Conservation (phyloP, 2,113 vertebrate genomes). For the Euleptes europaea region DNA sequence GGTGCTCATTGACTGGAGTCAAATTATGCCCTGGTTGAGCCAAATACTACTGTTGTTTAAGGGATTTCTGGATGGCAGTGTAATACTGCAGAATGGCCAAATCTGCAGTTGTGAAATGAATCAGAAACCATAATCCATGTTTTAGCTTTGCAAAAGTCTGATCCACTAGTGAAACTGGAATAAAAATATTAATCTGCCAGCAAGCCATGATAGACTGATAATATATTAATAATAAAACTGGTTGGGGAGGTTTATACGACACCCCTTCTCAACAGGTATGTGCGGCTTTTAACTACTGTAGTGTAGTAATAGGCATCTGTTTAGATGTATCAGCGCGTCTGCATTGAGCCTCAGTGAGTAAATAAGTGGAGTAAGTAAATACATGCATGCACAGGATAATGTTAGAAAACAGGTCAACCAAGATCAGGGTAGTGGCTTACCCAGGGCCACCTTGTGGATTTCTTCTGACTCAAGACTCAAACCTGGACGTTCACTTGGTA, state of each 20-base stretch:
- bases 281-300: neutral
- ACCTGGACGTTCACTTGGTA: neutral
- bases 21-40: neutral
- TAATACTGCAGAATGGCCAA: neutral
- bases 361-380: no score
- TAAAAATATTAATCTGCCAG: neutral
- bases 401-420: no score
- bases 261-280: neutral
- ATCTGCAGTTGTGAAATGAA: neutral
- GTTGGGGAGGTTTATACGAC: neutral
- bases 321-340: no score
- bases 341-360: no score
- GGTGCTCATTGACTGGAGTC: neutral
- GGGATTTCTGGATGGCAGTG: neutral
- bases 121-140: no score
- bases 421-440: neutral
- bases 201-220: neutral
- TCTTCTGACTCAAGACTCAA: neutral
- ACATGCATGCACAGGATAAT: no score
- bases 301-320: no score
- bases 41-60: neutral
- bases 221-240: neutral
- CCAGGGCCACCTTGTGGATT: neutral
- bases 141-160: neutral
- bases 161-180: no score